Evolutionary conservation across 2,113 vertebrate genomes (phyloP), one percentile per base, ranked within the genome.

Genomic region (Phylloscopus whistleri): DNA sequence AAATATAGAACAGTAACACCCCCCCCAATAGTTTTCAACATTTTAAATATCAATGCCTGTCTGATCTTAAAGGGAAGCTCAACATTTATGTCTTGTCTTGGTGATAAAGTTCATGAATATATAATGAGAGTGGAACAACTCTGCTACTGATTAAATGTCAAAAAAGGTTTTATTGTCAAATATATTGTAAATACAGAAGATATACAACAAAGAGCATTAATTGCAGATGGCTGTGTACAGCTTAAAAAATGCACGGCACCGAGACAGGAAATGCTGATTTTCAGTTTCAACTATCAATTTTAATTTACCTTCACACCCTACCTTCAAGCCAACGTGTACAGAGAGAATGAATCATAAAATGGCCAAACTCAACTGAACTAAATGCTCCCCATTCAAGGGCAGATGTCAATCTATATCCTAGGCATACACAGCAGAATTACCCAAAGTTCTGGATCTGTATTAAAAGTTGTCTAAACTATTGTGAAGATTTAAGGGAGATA

Each of bases 91-190:
- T 82, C 93, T 94, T 90, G 95, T 87, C 94, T 95, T 95, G 86
- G 87, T 92, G 93, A 96, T 92, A 94, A 94, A 94, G 92, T 93
- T 93, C 95, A 96, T 96, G 94, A 97, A 96, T 94, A 94, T 66
- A 88, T 91, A 96, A 96, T 94, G 87, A 95, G 90, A 86, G 79
- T 44, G 41, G 92, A 96, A 95, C 93, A 96, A 96, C 85, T 95
- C 72, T 90, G 72, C 84, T 94, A 96, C 93, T 97, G 94, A 96
- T 96, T 96, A 96, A 91, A 96, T 93, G 93, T 95, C 93, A 96
- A 94, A 96, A 94, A 95, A 93, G 79, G 92, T 94, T 97, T 97
- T 93, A 96, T 95, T 96, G 92, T 95, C 89, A 94, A 94, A 95
- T 93, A 89, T 87, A 86, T 44, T 91, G 92, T 95, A 96, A 95